Conservation (phyloP, 2,888 invertebrate genomes). For the Andrena flavipes region DNA sequence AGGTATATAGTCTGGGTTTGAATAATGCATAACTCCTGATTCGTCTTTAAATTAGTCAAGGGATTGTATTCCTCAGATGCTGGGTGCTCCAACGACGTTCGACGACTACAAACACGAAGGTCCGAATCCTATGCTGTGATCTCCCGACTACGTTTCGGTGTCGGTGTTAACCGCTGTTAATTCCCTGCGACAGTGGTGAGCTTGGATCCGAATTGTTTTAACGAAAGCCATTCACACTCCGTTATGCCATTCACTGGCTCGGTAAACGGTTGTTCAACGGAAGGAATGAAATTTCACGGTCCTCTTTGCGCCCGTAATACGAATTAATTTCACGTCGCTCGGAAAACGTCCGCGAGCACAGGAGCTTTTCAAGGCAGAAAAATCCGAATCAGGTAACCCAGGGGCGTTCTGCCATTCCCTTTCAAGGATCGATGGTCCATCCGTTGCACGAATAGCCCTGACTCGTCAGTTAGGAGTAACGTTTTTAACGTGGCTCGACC, state of each 20-base stretch:
- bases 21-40: too few species aligned
- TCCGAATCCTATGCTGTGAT: slow-evolving; percentile 5
- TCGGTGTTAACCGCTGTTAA: slow-evolving; percentile 62
- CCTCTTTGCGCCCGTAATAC: slow-evolving; percentile 24
- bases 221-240: slow-evolving; percentile 21
- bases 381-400: neutral
- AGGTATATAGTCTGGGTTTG: too few species aligned
- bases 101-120: slow-evolving; percentile 19
- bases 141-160: slow-evolving; percentile 13
- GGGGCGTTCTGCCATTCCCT: neutral
- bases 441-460: slow-evolving; percentile 1
- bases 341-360: slow-evolving; percentile 10
- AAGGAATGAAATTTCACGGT: slow-evolving; percentile 37
- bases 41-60: too few species aligned
- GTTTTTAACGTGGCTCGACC: slow-evolving; percentile 54
- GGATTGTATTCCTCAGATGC: neutral
- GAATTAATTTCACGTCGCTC: slow-evolving; percentile 32
- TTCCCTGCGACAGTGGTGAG: slow-evolving; percentile 50
- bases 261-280: slow-evolving; percentile 30
- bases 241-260: slow-evolving; percentile 25
- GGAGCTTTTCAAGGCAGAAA: slow-evolving; percentile 15
- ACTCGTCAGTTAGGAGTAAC: slow-evolving; percentile 9
- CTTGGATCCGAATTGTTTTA: slow-evolving; percentile 57
- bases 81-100: neutral
- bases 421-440: slow-evolving; percentile 31